These are phyloP conservation scores for Lottia scabra DNA, from an alignment of 2,888 invertebrate species.

Conservation along the genomic window DNA sequence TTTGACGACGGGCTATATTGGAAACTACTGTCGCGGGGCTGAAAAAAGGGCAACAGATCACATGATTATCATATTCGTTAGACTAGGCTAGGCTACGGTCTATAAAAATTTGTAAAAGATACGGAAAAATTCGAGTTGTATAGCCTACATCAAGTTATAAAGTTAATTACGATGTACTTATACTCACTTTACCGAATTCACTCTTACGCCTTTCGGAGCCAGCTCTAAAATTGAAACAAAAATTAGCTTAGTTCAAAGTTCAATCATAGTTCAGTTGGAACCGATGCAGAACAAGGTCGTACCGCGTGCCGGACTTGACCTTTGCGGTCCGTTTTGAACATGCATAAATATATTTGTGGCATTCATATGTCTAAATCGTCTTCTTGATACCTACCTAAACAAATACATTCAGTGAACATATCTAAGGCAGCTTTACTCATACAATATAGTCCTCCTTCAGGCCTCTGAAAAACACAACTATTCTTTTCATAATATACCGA, in stretches of 20 bases:
- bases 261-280: too few species aligned
- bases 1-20: constrained; percentile 34
- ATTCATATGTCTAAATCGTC: neutral
- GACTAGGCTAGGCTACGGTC: too few species aligned
- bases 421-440: constrained; percentile 55
- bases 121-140: too few species aligned
- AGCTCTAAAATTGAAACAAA: constrained; percentile 38
- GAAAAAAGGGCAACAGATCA: constrained; percentile 7
- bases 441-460: constrained; percentile 43
- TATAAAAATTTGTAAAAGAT: too few species aligned
- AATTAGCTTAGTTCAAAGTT: neutral
- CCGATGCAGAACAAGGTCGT: too few species aligned
- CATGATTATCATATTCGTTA: too few species aligned
- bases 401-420: constrained; percentile 49
- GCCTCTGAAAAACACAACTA: constrained; percentile 39
- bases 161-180: too few species aligned
- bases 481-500: too few species aligned
- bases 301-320: neutral
- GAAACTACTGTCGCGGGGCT: constrained; percentile 46
- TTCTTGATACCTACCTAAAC: constrained; percentile 36
- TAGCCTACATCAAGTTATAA: too few species aligned
- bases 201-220: constrained; percentile 47
- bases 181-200: constrained; percentile 51
- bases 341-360: neutral
- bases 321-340: neutral